Conservation (phyloP, 2,888 invertebrate genomes). For the Arge pagana region DNA sequence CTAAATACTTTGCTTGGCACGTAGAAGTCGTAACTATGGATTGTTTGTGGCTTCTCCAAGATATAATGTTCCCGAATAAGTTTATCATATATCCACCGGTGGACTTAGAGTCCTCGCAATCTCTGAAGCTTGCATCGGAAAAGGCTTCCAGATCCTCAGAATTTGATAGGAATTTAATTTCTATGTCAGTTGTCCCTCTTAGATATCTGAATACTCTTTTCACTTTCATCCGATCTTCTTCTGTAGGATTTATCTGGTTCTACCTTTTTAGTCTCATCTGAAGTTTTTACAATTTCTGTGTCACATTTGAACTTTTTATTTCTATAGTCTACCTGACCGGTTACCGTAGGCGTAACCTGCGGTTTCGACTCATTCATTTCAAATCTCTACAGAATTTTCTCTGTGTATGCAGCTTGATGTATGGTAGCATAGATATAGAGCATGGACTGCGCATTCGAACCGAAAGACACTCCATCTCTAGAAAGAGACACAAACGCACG, state of each 20-base stretch:
- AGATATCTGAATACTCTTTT: conserved; percentile 26
- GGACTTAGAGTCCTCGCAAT: conserved; percentile 28
- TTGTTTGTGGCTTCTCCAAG: conserved; percentile 24
- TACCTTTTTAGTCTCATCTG: neutral
- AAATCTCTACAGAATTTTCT: conserved; percentile 1
- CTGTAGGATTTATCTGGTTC: conserved; percentile 23
- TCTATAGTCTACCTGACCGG: conserved; percentile 24
- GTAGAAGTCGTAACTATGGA: conserved; percentile 16
- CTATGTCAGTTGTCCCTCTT: conserved; percentile 23
- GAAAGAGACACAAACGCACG: too few relatives aligned
- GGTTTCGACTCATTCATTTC: neutral
- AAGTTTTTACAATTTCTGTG: neutral
- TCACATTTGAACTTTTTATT: conserved; percentile 14
- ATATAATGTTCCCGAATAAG: conserved; percentile 25
- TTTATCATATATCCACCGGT: conserved; percentile 28
- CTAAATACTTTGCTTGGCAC: conserved; percentile 28
- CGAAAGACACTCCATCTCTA: too few relatives aligned
- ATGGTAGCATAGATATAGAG: too few relatives aligned
- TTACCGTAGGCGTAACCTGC: conserved; percentile 29
- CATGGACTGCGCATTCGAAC: too few relatives aligned
- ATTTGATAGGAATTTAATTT: conserved; percentile 18
- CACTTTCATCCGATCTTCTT: conserved; percentile 23
- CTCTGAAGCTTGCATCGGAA: conserved; percentile 34
- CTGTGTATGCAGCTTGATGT: neutral
- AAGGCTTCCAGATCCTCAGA: conserved; percentile 28